Evolutionary conservation across 2,797 vertebrate genomes (phyloP), one percentile per base, ranked within the genome.

Genomic region (Spea hammondii): DNA sequence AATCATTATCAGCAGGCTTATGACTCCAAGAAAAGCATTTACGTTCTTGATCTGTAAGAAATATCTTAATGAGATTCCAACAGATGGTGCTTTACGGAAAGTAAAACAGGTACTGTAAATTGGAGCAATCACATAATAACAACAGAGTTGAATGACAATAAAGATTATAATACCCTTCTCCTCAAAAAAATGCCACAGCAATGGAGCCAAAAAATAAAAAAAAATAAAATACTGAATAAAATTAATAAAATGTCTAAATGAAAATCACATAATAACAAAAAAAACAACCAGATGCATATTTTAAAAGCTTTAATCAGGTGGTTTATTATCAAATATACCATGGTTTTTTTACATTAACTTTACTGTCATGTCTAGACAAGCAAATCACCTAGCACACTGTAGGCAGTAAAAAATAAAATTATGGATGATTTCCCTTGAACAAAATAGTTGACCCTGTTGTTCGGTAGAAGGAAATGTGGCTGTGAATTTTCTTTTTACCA

Each of bases 281-380:
- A 45, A 57, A 32, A 10, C 60, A 72, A 71, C 48, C 69, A 70
- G 44, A 17, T n/a, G 45, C 48, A 65, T 5, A 71, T 14, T 62
- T 62, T 45, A 55, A 65, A 78, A 48, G 32, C 5, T 65, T 54
- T 65, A 57, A 62, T 69, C 65, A 79, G 60, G 47, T 11, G 64
- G 64, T 65, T 64, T 75, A 51, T 68, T 65, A 66, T 74, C 64
- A 69, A 74, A 69, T 48, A 60, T 74, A 74, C 72, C 46, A 69
- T 57, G 78, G 47, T 53, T 48, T 68, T 32, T 51, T 57, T 72
- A 79, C 65, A 79, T 79, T 79, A 79, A 75, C 72, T 75, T 75
- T 79, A 79, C 65, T 67, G 48, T 73, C 69, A 70, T 79, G 78
- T 79, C 78, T 79, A 79, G 78, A 79, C 72, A 69, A 50, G 57